These are phyloP conservation scores for Chionomys nivalis DNA, from an alignment of 2,113 vertebrate genomes.

Conservation along the genomic window DNA sequence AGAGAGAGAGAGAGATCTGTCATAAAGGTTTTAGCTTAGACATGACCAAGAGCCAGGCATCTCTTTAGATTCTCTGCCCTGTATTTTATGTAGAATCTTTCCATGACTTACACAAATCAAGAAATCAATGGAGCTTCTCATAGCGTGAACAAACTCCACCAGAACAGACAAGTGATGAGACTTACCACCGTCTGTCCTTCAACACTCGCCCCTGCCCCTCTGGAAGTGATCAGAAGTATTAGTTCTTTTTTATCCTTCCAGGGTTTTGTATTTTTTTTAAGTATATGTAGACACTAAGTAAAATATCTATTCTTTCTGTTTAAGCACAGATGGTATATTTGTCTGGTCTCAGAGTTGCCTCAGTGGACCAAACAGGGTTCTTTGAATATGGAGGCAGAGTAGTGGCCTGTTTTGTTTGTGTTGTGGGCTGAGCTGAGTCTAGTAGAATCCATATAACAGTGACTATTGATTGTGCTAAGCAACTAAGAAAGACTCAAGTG, in stretches of 20 bases:
- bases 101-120: not conserved
- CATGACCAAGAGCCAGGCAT: conserved; percentile 32
- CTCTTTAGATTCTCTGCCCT: not conserved
- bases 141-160: not conserved
- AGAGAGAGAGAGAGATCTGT: not conserved
- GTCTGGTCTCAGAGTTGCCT: not conserved
- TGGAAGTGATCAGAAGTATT: not conserved
- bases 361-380: not conserved
- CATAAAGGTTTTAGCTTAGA: not conserved
- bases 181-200: not conserved
- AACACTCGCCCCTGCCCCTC: not conserved
- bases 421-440: not conserved
- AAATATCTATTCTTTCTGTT: not conserved
- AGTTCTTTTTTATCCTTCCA: conserved; percentile 16
- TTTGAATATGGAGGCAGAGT: not conserved
- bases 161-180: not conserved
- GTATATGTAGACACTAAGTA: not conserved
- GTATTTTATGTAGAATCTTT: not conserved
- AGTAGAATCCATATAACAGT: conserved; percentile 16
- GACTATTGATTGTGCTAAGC: conserved; percentile 41
- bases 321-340: conserved; percentile 5
- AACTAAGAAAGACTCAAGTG: conserved; percentile 41
- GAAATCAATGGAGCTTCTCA: not conserved
- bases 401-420: not conserved
- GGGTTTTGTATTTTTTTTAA: not conserved